Base-by-base conservation (phyloP, 2,888 invertebrate genomes). In the Rosalia funebris region DNA sequence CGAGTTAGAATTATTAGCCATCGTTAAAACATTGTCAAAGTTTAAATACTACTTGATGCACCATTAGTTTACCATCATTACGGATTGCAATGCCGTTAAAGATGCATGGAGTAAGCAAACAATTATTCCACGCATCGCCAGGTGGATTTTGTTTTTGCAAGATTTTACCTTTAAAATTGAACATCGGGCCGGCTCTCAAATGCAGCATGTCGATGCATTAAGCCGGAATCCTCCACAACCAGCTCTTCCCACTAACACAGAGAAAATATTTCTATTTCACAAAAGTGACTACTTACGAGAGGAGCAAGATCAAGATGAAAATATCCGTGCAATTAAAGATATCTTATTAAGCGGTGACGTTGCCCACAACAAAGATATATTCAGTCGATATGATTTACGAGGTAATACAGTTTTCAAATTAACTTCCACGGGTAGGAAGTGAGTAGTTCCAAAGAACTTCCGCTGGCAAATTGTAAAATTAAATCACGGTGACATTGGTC, bases 151-250 rank as follows among this genome's bases (percentile, higher is more conserved):
- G n/a, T 47, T 11, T 2, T 47, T 66, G 34, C 60, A 68, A 47
- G 57, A 66, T 32, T 68, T 62, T 54, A 48, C 25, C 20, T 66
- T 63, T 47, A 15, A 55, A 41, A 57, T 67, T 31, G 15, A 44
- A 41, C 61, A 68, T 39, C 60, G 46, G 37, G 36, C 64, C 7
- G 66, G 66, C 9, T 14, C 31, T 2, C 65, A 64, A 52, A 77
- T 79, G 74, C 12, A 56, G 45, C 78, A 78, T 58, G 76, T 77
- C 0, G 78, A 79, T 20, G 64, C 76, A 36, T 57, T 77, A 53
- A 75, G 72, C 61, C 15, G 77, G 60, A 60, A 55, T 17, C n/a
- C 12, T n/a, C 16, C 19, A 10, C 45, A 7, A 17, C 16, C 11
- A 11, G 15, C 16, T 7, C 7, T 2, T 12, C 2, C 3, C 7